Evolutionary conservation across 23 tunicate genomes (phyloP), one percentile per base, ranked within the genome.

Genomic region (Halocynthia roretzi): DNA sequence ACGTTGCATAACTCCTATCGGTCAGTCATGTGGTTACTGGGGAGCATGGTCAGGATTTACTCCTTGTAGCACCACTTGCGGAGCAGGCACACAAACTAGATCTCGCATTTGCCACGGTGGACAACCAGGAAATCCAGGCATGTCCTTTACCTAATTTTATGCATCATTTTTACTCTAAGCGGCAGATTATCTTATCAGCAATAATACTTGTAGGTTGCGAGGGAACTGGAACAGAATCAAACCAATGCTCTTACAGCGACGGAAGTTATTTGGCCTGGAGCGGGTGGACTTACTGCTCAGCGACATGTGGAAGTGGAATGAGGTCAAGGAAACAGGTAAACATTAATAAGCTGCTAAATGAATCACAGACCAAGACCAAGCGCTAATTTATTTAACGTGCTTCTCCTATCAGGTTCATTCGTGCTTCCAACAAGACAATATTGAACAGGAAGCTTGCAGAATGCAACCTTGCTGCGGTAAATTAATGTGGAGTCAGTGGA

Each of bases 11-110:
- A 81, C 78, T 48, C 99, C 91, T 72, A 64, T 88, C 62, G 85
- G 93, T 50, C 75, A 76, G 50, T 20, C 67, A 8, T 95, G 99
- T 56, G 95, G 85, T 6, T 95, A 95, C 83, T 95, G 99, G 99
- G 60, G 85, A 61, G 95, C 91, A 0, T 95, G 99, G 99, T 67
- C 85, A 23, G 85, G 62, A 9, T 95, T 71, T 76, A 61, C 80
- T 8, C 49, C 87, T 20, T 95, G 99, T 82, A 84, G 91, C 79
- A 63, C 73, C 9, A 44, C 95, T n/a, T 95, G 99, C 62, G 89
- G 86, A 50, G 62, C 58, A 40, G 99, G 99, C 52, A n/a, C 63
- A 52, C 80, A 85, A 66, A 81, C 84, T 8, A 67, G 84, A 20
- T 77, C 63, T 14, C 83, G 94, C 54, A 44, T 11, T 6, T 95